phyloP scores from a whole-genome alignment of 1,140 invertebrate species.

The Drosophila sp. region DNA sequence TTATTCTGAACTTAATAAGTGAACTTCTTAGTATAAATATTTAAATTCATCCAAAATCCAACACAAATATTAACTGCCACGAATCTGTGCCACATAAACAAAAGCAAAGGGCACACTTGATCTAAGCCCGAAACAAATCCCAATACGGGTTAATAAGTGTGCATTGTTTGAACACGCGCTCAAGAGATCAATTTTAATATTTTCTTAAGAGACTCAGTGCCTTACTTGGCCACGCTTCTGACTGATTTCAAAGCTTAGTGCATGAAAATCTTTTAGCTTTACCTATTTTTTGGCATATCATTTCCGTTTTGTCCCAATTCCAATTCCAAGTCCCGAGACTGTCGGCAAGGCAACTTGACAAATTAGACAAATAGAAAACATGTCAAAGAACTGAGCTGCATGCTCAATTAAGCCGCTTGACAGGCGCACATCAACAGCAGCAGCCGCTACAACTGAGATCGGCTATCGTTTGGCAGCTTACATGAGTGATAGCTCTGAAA shows the following conservation, averaged over 20 bases:
- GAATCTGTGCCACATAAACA: slow-evolving; percentile 12
- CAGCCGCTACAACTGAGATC: slow-evolving; percentile 7
- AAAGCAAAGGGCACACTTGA: slow-evolving; percentile 7
- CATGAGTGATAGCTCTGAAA: not conserved
- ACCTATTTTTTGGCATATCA: slow-evolving; percentile 59
- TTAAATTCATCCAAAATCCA: not conserved
- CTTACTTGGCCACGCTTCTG: slow-evolving; percentile 62
- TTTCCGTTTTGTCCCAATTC: slow-evolving; percentile 60
- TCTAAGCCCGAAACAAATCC: slow-evolving; percentile 13
- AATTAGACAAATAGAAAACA: slow-evolving; percentile 83
- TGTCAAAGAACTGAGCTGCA: slow-evolving; percentile 74
- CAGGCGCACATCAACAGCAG: slow-evolving; percentile 32
- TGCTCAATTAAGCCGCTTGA: slow-evolving; percentile 75
- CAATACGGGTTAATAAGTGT: slow-evolving; percentile 32
- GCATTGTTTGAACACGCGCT: slow-evolving; percentile 80
- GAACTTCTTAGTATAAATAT: not conserved
- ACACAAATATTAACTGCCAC: not conserved
- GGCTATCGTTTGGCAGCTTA: not conserved
- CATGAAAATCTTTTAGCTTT: not conserved
- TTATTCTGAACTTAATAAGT: not conserved
- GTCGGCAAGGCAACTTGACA: slow-evolving; percentile 65
- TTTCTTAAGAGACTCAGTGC: slow-evolving; percentile 18
- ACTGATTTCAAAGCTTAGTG: slow-evolving; percentile 38
- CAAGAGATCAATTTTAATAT: slow-evolving; percentile 71
- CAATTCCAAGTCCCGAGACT: slow-evolving; percentile 5